These are phyloP conservation scores for Alethe diademata DNA, from an alignment of 2,113 vertebrate species.

Conservation along the genomic window DNA sequence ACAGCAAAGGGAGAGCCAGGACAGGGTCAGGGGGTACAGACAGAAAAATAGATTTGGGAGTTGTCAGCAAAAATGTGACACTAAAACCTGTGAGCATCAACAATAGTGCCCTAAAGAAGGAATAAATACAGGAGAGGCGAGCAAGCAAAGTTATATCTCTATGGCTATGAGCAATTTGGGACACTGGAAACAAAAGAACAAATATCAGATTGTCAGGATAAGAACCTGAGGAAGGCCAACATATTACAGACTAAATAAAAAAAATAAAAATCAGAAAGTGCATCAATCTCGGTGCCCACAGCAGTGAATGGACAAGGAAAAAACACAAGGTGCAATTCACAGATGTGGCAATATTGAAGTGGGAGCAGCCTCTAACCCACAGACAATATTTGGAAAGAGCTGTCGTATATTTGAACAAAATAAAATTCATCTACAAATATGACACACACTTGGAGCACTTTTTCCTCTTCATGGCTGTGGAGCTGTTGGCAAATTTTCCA, in stretches of 20 bases:
- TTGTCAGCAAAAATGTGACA: constrained; percentile 47
- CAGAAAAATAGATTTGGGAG: constrained; percentile 26
- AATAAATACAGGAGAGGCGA: neutral
- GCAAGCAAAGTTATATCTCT: constrained; percentile 1
- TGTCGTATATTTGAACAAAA: neutral
- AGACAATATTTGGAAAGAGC: neutral
- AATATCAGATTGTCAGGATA: neutral
- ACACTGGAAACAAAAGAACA: constrained; percentile 4
- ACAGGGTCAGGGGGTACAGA: constrained; percentile 47
- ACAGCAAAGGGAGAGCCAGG: constrained; percentile 46
- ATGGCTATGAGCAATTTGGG: neutral
- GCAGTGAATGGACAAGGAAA: neutral
- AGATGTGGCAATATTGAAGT: neutral
- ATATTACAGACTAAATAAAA: neutral
- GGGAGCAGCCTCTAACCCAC: neutral
- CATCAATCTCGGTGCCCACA: neutral
- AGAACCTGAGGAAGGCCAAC: neutral
- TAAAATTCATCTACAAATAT: neutral
- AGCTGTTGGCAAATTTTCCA: neutral
- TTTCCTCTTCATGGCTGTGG: neutral
- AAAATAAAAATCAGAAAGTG: neutral
- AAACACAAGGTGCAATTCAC: neutral
- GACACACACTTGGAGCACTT: neutral
- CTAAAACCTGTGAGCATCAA: constrained; percentile 55
- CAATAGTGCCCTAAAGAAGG: constrained; percentile 31